Evolutionary conservation across 2,797 vertebrate genomes (phyloP).

Genomic region (Dermochelys coriacea): DNA sequence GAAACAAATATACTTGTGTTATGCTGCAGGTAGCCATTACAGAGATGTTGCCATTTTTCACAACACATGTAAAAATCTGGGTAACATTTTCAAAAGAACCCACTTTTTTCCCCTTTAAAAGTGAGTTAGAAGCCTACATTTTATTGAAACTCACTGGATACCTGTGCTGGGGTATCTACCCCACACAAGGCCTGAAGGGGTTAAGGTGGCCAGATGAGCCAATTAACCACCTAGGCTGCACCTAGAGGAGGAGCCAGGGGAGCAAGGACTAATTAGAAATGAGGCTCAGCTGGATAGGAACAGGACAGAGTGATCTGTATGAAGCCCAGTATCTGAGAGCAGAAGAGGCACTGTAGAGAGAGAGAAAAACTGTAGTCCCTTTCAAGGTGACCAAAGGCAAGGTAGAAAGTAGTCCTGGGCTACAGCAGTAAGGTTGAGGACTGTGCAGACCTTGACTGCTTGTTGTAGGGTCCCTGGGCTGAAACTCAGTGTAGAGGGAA

Average conservation of each 20-base stretch:
- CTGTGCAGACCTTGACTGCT: neutral
- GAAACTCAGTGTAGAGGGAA: neutral
- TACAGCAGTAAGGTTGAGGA: neutral
- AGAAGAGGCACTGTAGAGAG: neutral
- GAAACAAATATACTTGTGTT: rapidly evolving
- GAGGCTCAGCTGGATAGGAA: neutral
- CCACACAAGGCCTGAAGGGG: neutral
- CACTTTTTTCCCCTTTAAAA: neutral
- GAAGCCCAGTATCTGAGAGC: neutral
- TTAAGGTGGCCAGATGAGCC: neutral
- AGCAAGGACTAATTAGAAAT: neutral
- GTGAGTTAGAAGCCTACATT: neutral
- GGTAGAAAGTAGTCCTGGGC: neutral
- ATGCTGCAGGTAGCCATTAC: neutral
- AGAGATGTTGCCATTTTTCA: neutral
- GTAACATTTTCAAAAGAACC: neutral
- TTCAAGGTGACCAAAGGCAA: neutral
- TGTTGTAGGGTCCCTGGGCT: neutral
- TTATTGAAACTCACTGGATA: neutral
- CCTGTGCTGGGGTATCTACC: neutral
- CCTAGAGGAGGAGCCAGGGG: neutral
- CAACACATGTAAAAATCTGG: neutral
- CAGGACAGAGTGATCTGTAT: neutral
- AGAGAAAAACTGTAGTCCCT: neutral
- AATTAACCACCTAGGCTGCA: neutral